phyloP scores from a whole-genome alignment of 2,113 vertebrate genomes.

The Rhadina sibilatrix region DNA sequence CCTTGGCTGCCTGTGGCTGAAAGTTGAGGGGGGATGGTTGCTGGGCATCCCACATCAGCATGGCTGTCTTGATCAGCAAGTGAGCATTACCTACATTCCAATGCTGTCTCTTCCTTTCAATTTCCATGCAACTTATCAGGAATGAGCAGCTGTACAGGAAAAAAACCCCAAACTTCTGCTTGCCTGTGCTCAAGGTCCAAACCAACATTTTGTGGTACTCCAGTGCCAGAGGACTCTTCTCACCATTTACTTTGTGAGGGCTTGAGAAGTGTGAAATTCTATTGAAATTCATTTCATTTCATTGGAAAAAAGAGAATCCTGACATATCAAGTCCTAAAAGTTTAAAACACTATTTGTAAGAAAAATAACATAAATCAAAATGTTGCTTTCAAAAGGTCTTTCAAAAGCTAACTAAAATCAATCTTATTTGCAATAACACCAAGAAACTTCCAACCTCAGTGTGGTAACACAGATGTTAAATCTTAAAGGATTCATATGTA shows the following conservation, averaged over 20 bases:
- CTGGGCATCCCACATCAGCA: background rate
- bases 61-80: background rate
- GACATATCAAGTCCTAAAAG: background rate
- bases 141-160: background rate
- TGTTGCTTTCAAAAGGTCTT: background rate
- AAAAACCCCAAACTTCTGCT: background rate
- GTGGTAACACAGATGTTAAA: background rate
- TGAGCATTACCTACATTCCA: background rate
- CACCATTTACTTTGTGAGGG: background rate
- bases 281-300: background rate
- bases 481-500: background rate
- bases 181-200: background rate
- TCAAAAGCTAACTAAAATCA: background rate
- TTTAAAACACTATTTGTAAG: background rate
- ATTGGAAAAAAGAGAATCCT: background rate
- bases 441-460: background rate
- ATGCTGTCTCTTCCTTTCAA: accelerated
- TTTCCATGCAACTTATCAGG: background rate
- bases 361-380: background rate
- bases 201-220: background rate
- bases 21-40: background rate
- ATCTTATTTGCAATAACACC: background rate
- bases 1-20: background rate
- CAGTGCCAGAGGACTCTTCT: background rate
- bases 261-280: background rate